These are phyloP conservation scores for Phania funesta DNA, from an alignment of 2,888 invertebrate species.

Conservation along the genomic window DNA sequence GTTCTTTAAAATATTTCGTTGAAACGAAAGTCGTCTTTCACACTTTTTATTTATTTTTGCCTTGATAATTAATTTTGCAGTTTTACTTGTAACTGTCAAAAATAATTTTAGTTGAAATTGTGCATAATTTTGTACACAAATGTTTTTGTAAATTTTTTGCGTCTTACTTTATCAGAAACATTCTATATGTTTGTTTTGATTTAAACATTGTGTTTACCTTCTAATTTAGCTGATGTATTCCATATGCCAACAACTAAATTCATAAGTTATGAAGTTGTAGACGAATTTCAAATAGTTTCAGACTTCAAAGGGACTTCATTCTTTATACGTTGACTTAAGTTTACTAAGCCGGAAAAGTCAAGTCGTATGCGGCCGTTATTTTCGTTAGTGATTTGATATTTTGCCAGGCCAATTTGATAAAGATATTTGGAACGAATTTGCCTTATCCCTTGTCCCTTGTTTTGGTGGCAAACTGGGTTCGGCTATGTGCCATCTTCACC, in stretches of 20 bases:
- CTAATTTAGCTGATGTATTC: slow-evolving; percentile 27
- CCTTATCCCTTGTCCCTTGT: no score
- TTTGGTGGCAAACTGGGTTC: no score
- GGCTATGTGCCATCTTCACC: no score
- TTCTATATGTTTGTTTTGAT: neutral
- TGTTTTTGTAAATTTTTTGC: neutral
- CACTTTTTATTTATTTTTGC: neutral
- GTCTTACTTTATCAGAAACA: neutral
- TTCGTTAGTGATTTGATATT: no score
- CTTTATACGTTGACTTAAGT: no score
- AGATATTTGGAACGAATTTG: no score
- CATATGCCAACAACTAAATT: slow-evolving; percentile 8
- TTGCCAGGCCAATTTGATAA: no score
- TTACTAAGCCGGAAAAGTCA: no score
- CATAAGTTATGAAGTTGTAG: neutral
- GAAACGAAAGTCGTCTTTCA: neutral
- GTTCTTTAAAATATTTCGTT: no score
- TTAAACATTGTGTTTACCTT: slow-evolving; percentile 25
- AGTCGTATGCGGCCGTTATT: no score
- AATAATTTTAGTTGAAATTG: slow-evolving; percentile 19
- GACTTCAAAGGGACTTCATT: neutral
- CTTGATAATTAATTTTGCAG: slow-evolving; percentile 22
- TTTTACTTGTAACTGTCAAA: slow-evolving; percentile 48
- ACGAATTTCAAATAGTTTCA: slow-evolving; percentile 2
- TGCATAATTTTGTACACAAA: slow-evolving; percentile 25